Percentiles rank a stretch among this genome's conserved stretches.
These are phyloP conservation scores for Ceyx margarethae DNA, from an alignment of 2,113 vertebrate genomes.

Conservation along the genomic window DNA sequence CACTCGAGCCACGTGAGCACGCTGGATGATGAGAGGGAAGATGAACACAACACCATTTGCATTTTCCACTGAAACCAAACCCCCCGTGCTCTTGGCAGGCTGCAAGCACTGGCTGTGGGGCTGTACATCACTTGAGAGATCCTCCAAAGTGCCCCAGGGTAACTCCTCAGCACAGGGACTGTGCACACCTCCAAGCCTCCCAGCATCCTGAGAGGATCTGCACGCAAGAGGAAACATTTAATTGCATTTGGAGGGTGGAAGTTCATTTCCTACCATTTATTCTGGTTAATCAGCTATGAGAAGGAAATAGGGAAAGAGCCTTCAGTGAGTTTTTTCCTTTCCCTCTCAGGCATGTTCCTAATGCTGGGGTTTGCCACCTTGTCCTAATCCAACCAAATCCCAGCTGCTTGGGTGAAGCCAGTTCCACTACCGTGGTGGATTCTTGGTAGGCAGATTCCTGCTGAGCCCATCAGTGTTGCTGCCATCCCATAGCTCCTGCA, in stretches of 20 bases:
- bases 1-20: background rate
- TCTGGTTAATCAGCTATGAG: background rate
- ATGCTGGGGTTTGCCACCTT: background rate
- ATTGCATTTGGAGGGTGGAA: background rate
- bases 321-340: background rate
- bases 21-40: background rate
- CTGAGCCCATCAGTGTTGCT: background rate
- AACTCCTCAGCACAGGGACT: background rate
- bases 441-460: background rate
- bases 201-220: background rate
- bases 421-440: rapidly evolving
- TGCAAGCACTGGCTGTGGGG: background rate
- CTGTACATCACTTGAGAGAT: background rate
- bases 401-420: rapidly evolving
- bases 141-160: background rate
- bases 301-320: background rate
- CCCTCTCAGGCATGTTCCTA: background rate
- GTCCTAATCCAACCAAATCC: background rate
- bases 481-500: background rate
- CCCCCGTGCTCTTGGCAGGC: background rate
- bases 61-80: background rate
- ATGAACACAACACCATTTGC: background rate
- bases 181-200: background rate
- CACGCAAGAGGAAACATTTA: background rate
- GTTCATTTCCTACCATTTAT: background rate